phyloP scores from a whole-genome alignment of 2,888 invertebrate species.

The Athrips mouffetella region DNA sequence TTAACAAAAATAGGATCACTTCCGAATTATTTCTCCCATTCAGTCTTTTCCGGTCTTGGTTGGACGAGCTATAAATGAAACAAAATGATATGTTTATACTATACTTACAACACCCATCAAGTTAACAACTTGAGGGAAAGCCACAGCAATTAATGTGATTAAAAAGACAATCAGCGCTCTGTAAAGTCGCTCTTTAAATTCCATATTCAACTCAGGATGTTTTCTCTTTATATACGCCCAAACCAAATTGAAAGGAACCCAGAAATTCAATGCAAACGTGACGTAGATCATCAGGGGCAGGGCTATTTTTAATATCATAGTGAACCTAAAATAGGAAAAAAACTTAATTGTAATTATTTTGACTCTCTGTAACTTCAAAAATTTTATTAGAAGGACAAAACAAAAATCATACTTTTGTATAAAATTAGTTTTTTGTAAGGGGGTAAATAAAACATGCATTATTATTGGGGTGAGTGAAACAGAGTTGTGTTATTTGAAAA shows the following conservation, averaged over 20 bases:
- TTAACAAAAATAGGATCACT: too few species aligned
- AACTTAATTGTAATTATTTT: background rate
- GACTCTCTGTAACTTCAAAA: background rate
- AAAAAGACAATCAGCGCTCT: background rate
- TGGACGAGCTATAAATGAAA: too few species aligned
- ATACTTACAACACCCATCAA: slow-evolving; percentile 10
- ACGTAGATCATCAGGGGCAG: background rate
- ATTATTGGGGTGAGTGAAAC: too few species aligned
- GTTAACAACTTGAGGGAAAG: background rate
- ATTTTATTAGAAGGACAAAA: too few species aligned
- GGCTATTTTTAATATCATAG: background rate
- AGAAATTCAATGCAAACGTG: slow-evolving; percentile 4
- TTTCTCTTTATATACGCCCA: background rate
- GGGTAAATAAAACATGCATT: too few species aligned
- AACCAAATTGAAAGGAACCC: slow-evolving; percentile 3
- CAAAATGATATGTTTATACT: slow-evolving; percentile 4
- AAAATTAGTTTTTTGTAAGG: too few species aligned
- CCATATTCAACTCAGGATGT: background rate
- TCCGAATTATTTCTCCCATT: too few species aligned
- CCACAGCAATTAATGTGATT: background rate
- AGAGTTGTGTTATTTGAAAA: too few species aligned
- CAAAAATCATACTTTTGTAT: too few species aligned
- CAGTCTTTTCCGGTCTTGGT: too few species aligned
- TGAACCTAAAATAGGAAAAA: background rate
- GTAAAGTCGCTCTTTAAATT: background rate